Conservation (phyloP, 1,140 invertebrate species). For the Saxidomus purpurata region DNA sequence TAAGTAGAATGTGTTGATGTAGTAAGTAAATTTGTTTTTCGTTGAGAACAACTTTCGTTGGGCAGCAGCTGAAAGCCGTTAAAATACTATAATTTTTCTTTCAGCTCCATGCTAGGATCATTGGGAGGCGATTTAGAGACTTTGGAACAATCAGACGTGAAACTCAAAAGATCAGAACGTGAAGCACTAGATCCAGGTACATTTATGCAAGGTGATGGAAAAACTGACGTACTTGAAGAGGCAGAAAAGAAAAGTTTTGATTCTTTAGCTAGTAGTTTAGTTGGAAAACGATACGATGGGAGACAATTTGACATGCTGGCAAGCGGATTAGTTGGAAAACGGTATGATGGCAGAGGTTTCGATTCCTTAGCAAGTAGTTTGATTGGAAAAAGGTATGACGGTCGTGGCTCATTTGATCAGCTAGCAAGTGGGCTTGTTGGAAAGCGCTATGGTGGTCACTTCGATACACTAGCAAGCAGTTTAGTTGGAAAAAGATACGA, state of each 20-base stretch:
- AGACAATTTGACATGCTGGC: slow-evolving; percentile 64
- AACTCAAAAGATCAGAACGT: slow-evolving; percentile 11
- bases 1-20: no score
- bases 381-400: slow-evolving; percentile 62
- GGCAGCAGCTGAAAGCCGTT: no score
- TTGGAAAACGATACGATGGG: slow-evolving; percentile 71
- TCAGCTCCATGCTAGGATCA: background rate
- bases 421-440: slow-evolving; percentile 72
- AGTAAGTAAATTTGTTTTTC: no score
- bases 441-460: slow-evolving; percentile 41
- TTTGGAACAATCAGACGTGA: no score
- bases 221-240: background rate
- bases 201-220: background rate
- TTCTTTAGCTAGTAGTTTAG: slow-evolving; percentile 70
- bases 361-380: slow-evolving; percentile 68
- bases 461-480: slow-evolving; percentile 72
- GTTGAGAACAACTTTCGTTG: no score
- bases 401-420: slow-evolving; percentile 54
- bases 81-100: no score
- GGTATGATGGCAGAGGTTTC: slow-evolving; percentile 24
- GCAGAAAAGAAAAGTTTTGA: slow-evolving; percentile 58
- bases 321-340: slow-evolving; percentile 70
- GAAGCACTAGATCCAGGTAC: background rate
- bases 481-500: slow-evolving; percentile 73
- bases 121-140: background rate